Base-by-base conservation (phyloP, 2,888 invertebrate genomes). In the Mylabris sibirica region DNA sequence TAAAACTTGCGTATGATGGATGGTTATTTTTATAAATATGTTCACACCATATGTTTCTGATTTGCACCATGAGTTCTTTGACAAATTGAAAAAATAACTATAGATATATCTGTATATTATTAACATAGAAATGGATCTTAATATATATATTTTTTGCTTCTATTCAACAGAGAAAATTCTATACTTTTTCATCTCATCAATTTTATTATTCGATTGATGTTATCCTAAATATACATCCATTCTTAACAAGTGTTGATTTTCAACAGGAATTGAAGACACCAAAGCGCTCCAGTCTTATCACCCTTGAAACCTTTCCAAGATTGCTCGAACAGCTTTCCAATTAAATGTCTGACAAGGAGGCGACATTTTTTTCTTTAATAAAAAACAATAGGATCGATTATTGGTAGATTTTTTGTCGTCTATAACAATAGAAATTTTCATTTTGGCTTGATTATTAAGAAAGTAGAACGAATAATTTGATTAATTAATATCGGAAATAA, bases 41-140 rank as follows among this genome's bases (percentile, higher is more conserved):
- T 35, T 53, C 49, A 61, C 67, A 67, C 53, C 67, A 64, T 38
- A 64, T 67, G 67, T 64, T 61, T 57, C 60, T 67, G 67, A 67
- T 67, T 57, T 67, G 64, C 60, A 64, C 35, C 64, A 59, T 60
- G 63, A 67, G 17, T 60, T 49, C 64, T 49, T 61, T 67, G 67
- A 67, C 64, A 67, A 67, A 67, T 64, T 67, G 67, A 22, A 53
- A 22, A 53, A 53, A 53, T 20, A 9, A 11, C 0, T 11, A 22
- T 53, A 3, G 8, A 8, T 8, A 44, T 17, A 20, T 53, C 9
- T 53, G 11, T 53, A 22, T 22, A 22, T 11, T n/a, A n/a, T n/a
- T n/a, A n/a, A n/a, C n/a, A n/a, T n/a, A n/a, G n/a, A n/a, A n/a
- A n/a, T n/a, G n/a, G n/a, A n/a, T n/a, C n/a, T n/a, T 20, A 5